Percentiles rank a stretch among this genome's conserved stretches.
These are phyloP conservation scores for Lordiphosa clarofinis DNA, from an alignment of 1,140 invertebrate species.

Conservation along the genomic window DNA sequence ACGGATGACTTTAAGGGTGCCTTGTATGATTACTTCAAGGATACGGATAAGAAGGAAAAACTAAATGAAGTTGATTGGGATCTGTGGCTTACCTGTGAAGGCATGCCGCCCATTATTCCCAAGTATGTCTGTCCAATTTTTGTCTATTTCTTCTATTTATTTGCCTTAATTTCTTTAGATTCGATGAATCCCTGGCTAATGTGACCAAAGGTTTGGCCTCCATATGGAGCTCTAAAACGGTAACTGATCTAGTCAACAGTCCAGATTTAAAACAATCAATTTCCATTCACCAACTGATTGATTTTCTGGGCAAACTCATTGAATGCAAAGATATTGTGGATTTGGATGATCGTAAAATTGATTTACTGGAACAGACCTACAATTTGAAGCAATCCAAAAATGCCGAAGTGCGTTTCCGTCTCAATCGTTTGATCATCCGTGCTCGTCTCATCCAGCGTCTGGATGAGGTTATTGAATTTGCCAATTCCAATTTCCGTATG, in stretches of 20 bases:
- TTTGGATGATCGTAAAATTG: constrained; percentile 62
- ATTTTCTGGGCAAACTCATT: constrained; percentile 87
- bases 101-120: constrained; percentile 93
- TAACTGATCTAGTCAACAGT: constrained; percentile 39
- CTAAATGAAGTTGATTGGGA: constrained; percentile 89
- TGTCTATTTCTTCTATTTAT: too few relatives aligned
- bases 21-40: constrained; percentile 89
- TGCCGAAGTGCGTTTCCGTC: constrained; percentile 90
- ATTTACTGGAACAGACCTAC: constrained; percentile 85
- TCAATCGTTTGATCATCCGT: constrained; percentile 89
- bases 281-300: constrained; percentile 85
- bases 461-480: constrained; percentile 86
- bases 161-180: constrained; percentile 34
- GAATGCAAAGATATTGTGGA: constrained; percentile 79
- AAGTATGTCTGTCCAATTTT: constrained; percentile 86
- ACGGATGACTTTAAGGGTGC: constrained; percentile 90
- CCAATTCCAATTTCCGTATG: constrained; percentile 92
- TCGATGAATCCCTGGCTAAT: constrained; percentile 85
- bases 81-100: constrained; percentile 89
- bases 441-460: constrained; percentile 86
- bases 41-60: constrained; percentile 79
- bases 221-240: constrained; percentile 64
- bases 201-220: constrained; percentile 83
- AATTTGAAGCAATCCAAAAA: constrained; percentile 85
- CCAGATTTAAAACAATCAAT: constrained; percentile 80